Evolutionary conservation across 2,113 vertebrate genomes (phyloP).

Genomic region (Rhea pennata): DNA sequence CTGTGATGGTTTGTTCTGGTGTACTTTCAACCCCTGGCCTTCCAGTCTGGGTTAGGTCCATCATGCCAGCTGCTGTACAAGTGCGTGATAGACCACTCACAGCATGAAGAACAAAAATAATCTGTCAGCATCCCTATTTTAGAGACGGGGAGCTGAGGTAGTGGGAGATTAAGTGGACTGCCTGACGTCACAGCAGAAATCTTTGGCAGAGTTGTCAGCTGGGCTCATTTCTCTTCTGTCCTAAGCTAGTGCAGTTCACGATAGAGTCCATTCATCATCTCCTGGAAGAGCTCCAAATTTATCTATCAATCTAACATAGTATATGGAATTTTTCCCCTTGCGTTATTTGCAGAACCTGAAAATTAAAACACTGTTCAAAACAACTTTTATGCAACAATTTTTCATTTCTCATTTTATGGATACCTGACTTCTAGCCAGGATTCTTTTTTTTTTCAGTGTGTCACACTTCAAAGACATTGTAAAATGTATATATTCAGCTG

Average conservation of each 20-base stretch:
- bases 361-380: constrained; percentile 3
- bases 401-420: constrained; percentile 27
- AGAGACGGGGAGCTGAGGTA: neutral
- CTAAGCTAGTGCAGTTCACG: neutral
- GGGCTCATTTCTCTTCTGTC: constrained; percentile 34
- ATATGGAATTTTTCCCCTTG: neutral
- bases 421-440: neutral
- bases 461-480: neutral
- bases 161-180: constrained; percentile 26
- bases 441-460: neutral
- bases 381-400: neutral
- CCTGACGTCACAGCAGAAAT: constrained; percentile 42
- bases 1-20: neutral
- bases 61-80: neutral
- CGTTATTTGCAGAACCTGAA: constrained; percentile 36
- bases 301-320: neutral
- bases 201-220: neutral
- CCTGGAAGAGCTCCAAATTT: constrained; percentile 27
- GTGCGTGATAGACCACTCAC: accelerated
- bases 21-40: neutral
- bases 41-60: neutral
- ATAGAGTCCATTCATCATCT: constrained; percentile 22
- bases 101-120: neutral
- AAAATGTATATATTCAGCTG: neutral
- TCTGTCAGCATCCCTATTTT: constrained; percentile 2